phyloP scores from a whole-genome alignment of 2,888 invertebrate genomes.

The Xylota sylvarum region DNA sequence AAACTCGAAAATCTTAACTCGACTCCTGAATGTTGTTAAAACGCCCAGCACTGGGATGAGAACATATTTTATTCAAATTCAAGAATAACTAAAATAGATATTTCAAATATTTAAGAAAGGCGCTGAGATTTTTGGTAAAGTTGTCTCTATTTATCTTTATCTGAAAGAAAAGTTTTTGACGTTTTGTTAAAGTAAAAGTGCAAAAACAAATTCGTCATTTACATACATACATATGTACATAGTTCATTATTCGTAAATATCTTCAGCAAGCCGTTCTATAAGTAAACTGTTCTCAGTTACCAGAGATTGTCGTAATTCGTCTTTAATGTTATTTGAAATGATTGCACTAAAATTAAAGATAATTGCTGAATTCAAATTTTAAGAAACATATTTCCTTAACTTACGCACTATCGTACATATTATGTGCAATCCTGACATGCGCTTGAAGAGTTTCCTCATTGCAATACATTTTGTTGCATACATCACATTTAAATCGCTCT shows the following conservation, averaged over 20 bases:
- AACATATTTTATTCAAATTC: too few relatives aligned
- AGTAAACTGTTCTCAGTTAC: not conserved
- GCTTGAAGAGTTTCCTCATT: not conserved
- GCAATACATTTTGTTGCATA: not conserved
- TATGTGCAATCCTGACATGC: not conserved
- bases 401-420: not conserved
- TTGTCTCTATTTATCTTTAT: too few relatives aligned
- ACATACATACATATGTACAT: too few relatives aligned
- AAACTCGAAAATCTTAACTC: too few relatives aligned
- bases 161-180: too few relatives aligned
- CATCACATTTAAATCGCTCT: not conserved
- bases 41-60: too few relatives aligned
- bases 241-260: not conserved
- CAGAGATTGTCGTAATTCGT: not conserved
- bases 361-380: not conserved
- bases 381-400: not conserved
- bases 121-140: too few relatives aligned
- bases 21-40: too few relatives aligned
- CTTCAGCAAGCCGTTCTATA: not conserved
- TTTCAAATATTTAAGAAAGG: too few relatives aligned
- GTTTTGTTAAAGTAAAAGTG: too few relatives aligned
- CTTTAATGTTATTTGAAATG: not conserved
- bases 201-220: too few relatives aligned
- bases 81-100: too few relatives aligned
- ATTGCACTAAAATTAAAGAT: not conserved